Percentiles rank a stretch among this genome's conserved stretches.
Evolutionary conservation across 2,888 invertebrate species (phyloP).

Genomic region (Xestia sexstrigata): DNA sequence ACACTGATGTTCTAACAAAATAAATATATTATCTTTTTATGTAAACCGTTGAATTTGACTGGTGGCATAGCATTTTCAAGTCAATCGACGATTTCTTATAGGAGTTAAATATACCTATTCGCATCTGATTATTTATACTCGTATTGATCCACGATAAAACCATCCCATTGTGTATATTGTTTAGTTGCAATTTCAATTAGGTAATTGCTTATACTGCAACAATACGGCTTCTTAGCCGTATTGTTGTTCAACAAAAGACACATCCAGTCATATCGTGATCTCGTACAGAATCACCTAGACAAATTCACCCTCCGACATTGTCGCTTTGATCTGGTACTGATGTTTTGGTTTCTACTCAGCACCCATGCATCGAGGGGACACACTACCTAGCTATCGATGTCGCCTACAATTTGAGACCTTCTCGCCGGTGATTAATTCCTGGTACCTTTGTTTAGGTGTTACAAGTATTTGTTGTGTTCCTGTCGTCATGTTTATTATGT

Average conservation of each 20-base stretch:
- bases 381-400: constrained; percentile 77
- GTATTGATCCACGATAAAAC: neutral
- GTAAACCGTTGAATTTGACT: neutral
- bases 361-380: constrained; percentile 67
- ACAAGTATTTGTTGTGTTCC: neutral
- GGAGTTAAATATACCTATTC: neutral
- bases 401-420: constrained; percentile 81
- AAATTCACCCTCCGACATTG: constrained; percentile 87
- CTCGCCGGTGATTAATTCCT: constrained; percentile 77
- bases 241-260: neutral
- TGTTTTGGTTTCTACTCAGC: constrained; percentile 84
- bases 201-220: neutral
- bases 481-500: too few relatives aligned
- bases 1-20: too few relatives aligned
- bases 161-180: neutral
- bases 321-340: constrained; percentile 86
- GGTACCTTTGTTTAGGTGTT: constrained; percentile 53
- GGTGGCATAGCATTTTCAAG: too few relatives aligned
- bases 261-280: constrained; percentile 33
- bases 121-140: too few relatives aligned
- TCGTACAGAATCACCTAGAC: constrained; percentile 80
- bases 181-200: too few relatives aligned
- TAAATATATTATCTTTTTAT: too few relatives aligned
- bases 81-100: neutral
- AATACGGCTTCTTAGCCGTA: neutral